Conservation (phyloP, 2,888 invertebrate genomes). For the Acrocyrtus sp. region DNA sequence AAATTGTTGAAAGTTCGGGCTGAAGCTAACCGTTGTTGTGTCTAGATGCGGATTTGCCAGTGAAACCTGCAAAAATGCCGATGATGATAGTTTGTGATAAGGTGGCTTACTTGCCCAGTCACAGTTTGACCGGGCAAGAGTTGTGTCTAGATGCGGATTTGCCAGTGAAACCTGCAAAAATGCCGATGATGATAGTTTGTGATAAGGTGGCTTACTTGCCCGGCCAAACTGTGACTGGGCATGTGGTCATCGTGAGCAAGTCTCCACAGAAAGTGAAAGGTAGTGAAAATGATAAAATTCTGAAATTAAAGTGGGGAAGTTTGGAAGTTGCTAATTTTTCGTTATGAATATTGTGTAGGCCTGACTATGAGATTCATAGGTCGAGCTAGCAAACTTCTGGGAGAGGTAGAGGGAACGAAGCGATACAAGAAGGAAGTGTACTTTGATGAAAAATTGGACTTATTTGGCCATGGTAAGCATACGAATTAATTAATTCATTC, state of each 20-base stretch:
- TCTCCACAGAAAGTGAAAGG: conserved; percentile 57
- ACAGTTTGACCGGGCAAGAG: conserved; percentile 51
- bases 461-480: conserved; percentile 55
- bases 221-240: conserved; percentile 49
- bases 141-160: too few relatives aligned
- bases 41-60: too few relatives aligned
- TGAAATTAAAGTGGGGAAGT: too few relatives aligned
- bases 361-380: conserved; percentile 54
- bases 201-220: conserved; percentile 50
- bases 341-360: conserved; percentile 17
- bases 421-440: conserved; percentile 54
- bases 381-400: conserved; percentile 42
- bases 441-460: conserved; percentile 55
- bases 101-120: conserved; percentile 43
- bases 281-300: too few relatives aligned
- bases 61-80: conserved; percentile 44
- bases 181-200: conserved; percentile 57
- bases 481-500: neutral
- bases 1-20: too few relatives aligned
- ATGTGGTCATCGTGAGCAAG: conserved; percentile 49
- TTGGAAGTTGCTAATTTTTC: too few relatives aligned
- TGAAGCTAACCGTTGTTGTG: too few relatives aligned
- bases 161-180: conserved; percentile 24
- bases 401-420: conserved; percentile 40
- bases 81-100: conserved; percentile 56